These are phyloP conservation scores for Drosophila leonis DNA, from an alignment of 2,888 invertebrate genomes.

Conservation along the genomic window DNA sequence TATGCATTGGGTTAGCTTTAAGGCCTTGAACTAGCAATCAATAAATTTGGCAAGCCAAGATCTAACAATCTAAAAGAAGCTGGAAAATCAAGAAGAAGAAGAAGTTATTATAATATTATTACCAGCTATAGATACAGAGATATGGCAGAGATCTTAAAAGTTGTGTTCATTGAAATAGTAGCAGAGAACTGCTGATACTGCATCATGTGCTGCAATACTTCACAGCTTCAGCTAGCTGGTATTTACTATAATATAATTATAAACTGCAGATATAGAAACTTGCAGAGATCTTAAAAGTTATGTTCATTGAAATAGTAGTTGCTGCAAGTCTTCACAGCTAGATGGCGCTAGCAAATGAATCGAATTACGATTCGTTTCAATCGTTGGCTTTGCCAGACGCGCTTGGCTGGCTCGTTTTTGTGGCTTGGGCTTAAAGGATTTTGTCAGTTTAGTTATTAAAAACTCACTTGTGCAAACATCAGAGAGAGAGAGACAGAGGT, in stretches of 20 bases:
- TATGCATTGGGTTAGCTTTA: not conserved
- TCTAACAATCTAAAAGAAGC: not conserved
- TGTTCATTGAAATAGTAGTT: not conserved
- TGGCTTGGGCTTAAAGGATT: slow-evolving; percentile 65
- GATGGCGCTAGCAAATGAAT: slow-evolving; percentile 17
- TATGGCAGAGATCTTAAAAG: no score
- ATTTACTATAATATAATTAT: no score
- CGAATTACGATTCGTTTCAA: slow-evolving; percentile 15
- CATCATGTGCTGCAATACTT: no score
- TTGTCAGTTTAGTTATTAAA: slow-evolving; percentile 78
- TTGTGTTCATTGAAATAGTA: not conserved
- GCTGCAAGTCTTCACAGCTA: not conserved
- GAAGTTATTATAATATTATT: not conserved
- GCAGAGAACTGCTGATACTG: no score
- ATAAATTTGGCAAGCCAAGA: not conserved
- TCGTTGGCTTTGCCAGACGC: not conserved
- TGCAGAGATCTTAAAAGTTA: not conserved
- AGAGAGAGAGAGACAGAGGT: not conserved
- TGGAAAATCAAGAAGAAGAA: no score
- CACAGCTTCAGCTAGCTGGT: no score
- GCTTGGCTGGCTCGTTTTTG: slow-evolving; percentile 1
- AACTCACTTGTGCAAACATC: slow-evolving; percentile 57
- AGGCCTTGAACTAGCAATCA: not conserved
- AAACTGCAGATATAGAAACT: not conserved
- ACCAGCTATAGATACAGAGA: no score